Evolutionary conservation across 2,888 invertebrate genomes (phyloP).

Genomic region (Schizaphis graminum): DNA sequence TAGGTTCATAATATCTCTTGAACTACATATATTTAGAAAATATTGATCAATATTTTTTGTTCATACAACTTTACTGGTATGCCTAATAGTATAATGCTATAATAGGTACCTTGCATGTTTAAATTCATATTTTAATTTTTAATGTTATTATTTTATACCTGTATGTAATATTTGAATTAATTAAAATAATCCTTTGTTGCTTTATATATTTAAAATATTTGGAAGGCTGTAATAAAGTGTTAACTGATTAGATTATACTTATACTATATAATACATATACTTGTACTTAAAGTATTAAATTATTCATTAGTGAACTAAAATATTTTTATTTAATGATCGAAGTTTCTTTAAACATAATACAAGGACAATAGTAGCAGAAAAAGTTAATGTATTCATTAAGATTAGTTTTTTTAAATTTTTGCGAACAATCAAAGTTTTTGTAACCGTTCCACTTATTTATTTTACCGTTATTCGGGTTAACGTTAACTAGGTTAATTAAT

Average conservation of each 20-base stretch:
- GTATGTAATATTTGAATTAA: not conserved
- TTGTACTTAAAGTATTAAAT: not conserved
- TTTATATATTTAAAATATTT: constrained; percentile 7
- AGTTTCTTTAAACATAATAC: not conserved
- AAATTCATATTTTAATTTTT: constrained; percentile 1
- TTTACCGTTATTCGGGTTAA: not conserved
- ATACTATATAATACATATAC: not conserved
- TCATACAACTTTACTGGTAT: not conserved
- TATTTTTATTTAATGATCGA: not conserved
- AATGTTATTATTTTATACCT: not conserved
- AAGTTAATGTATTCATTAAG: constrained; percentile 20
- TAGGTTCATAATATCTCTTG: not conserved
- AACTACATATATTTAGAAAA: not conserved
- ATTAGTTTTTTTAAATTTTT: not conserved
- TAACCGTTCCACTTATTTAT: not conserved
- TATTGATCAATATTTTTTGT: not conserved
- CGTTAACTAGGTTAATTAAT: constrained; percentile 26
- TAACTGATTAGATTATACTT: not conserved
- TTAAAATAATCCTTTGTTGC: not conserved
- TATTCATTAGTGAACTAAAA: constrained; percentile 16
- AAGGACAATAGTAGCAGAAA: not conserved
- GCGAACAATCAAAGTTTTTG: constrained; percentile 30
- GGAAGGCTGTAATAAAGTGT: not conserved
- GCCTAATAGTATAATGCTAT: not conserved
- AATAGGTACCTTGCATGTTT: constrained; percentile 18